Percentiles rank a stretch among this genome's conserved stretches.
Evolutionary conservation across 1,140 invertebrate species (phyloP).

Genomic region (Drosophila micromelanica): DNA sequence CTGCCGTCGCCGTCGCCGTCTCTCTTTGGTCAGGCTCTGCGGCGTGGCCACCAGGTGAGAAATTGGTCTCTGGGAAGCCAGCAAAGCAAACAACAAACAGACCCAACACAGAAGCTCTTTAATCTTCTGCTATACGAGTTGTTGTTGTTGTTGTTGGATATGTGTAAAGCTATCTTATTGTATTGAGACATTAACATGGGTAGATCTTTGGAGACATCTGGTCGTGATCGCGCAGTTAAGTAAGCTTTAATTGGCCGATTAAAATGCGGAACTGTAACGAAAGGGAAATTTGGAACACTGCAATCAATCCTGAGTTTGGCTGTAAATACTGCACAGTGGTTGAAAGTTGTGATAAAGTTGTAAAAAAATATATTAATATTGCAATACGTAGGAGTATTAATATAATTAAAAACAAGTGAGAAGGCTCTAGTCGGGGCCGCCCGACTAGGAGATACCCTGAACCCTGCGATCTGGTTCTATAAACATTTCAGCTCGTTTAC

Average conservation of each 20-base stretch:
- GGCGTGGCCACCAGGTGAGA: slow-evolving; percentile 64
- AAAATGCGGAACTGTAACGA: slow-evolving; percentile 12
- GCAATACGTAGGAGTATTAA: too few species aligned
- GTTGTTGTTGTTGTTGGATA: slow-evolving; percentile 34
- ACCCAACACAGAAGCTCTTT: slow-evolving; percentile 60
- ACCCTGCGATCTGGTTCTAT: too few species aligned
- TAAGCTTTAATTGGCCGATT: slow-evolving; percentile 36
- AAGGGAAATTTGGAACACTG: slow-evolving; percentile 6
- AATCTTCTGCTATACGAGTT: slow-evolving; percentile 65
- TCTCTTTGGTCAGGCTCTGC: slow-evolving; percentile 31
- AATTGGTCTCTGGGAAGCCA: slow-evolving; percentile 70
- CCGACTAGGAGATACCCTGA: too few species aligned
- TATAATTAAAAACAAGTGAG: too few species aligned
- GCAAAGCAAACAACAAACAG: slow-evolving; percentile 68
- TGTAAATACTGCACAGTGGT: slow-evolving; percentile 14
- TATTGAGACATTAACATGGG: slow-evolving; percentile 37
- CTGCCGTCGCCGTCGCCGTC: not conserved
- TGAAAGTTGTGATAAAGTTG: not conserved
- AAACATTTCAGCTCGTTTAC: too few species aligned
- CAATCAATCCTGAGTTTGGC: slow-evolving; percentile 19
- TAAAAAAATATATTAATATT: not conserved
- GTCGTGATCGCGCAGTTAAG: slow-evolving; percentile 59
- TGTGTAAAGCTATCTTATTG: slow-evolving; percentile 28
- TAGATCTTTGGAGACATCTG: slow-evolving; percentile 49
- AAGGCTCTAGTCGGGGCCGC: too few species aligned